Conservation (phyloP, 2,888 invertebrate species). For the Limulus polyphemus region DNA sequence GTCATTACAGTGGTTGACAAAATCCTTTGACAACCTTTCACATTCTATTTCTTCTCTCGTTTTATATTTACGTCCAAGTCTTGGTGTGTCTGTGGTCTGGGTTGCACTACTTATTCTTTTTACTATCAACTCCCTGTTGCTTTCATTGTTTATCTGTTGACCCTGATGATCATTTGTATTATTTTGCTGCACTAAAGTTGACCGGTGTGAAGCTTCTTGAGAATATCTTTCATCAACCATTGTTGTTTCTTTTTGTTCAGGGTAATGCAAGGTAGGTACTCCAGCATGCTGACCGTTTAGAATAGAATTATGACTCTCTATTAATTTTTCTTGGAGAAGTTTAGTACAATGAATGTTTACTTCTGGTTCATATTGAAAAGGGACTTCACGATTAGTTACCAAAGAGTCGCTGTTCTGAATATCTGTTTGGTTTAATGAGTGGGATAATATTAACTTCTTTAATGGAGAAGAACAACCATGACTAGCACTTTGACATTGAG, state of each 20-base stretch:
- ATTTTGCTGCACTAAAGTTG: too few relatives aligned
- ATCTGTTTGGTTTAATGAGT: background rate
- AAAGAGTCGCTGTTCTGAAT: background rate
- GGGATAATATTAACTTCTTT: too few relatives aligned
- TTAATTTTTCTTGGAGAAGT: background rate
- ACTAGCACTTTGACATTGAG: background rate
- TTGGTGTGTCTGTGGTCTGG: constrained; percentile 13
- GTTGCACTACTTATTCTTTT: constrained; percentile 14
- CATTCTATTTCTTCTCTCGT: constrained; percentile 61
- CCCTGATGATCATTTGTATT: background rate
- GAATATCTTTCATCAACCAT: too few relatives aligned
- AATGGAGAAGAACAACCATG: background rate
- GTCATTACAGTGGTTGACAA: constrained; percentile 37
- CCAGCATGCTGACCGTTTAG: background rate
- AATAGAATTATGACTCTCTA: background rate
- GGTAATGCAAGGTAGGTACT: background rate
- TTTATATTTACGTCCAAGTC: constrained; percentile 21
- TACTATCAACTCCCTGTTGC: background rate
- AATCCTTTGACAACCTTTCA: constrained; percentile 49
- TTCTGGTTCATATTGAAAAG: background rate
- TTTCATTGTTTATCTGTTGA: background rate
- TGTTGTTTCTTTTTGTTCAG: too few relatives aligned
- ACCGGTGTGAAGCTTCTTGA: background rate
- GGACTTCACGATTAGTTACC: background rate
- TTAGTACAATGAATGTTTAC: background rate